phyloP scores from a whole-genome alignment of 1,140 invertebrate genomes.

The Polyergus mexicanus region DNA sequence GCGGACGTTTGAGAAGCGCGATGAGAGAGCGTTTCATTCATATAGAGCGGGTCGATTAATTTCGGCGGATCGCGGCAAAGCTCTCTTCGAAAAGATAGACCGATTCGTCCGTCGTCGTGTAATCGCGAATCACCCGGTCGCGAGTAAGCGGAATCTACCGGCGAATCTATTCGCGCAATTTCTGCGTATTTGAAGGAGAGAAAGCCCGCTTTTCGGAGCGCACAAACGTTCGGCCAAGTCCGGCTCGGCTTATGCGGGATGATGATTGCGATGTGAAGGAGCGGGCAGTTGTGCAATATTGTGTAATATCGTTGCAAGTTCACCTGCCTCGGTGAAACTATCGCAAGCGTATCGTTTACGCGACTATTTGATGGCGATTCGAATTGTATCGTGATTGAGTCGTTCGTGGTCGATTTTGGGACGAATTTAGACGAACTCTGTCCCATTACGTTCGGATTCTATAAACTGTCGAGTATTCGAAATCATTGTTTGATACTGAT shows the following conservation, averaged over 20 bases:
- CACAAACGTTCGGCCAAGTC: constrained; percentile 35
- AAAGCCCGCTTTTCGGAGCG: constrained; percentile 60
- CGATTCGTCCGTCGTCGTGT: not conserved
- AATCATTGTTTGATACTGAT: not conserved
- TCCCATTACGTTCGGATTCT: not conserved
- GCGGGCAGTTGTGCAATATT: constrained; percentile 72
- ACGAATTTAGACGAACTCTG: too few species aligned
- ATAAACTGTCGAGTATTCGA: not conserved
- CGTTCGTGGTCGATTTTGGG: not conserved
- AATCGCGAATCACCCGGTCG: not conserved
- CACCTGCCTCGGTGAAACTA: constrained; percentile 64
- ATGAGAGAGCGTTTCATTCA: constrained; percentile 45
- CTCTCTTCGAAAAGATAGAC: constrained; percentile 9
- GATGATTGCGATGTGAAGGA: constrained; percentile 68
- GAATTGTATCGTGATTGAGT: not conserved
- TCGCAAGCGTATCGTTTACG: constrained; percentile 57
- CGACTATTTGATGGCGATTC: constrained; percentile 7
- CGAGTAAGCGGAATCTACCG: not conserved
- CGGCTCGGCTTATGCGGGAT: constrained; percentile 61
- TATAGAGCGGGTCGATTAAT: constrained; percentile 30
- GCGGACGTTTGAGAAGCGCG: constrained; percentile 8
- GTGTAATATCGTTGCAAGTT: constrained; percentile 71
- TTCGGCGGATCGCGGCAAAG: not conserved
- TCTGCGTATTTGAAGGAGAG: constrained; percentile 69
- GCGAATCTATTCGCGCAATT: constrained; percentile 26